Conservation (phyloP, 2,888 invertebrate genomes). For the Andrena camellia region DNA sequence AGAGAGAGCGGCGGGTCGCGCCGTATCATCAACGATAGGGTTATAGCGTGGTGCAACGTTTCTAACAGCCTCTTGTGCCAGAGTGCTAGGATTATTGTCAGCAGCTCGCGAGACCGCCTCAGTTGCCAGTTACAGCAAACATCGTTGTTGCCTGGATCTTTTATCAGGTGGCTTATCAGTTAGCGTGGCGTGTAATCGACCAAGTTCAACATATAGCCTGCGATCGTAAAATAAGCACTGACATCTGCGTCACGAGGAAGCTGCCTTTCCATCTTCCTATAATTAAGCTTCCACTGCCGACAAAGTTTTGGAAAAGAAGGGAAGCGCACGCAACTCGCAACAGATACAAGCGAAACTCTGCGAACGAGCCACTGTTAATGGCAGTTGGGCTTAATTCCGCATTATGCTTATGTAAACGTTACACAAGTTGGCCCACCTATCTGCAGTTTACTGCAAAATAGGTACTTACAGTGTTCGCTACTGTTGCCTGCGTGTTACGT, state of each 20-base stretch:
- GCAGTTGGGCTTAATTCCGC: constrained; percentile 39
- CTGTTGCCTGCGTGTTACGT: neutral
- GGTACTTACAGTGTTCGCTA: constrained; percentile 10
- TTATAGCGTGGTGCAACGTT: constrained; percentile 11
- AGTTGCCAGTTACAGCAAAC: constrained; percentile 46
- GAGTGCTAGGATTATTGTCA: constrained; percentile 54
- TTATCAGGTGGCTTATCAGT: constrained; percentile 44
- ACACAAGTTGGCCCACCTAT: constrained; percentile 48
- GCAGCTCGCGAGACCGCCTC: constrained; percentile 20
- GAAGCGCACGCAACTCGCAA: neutral
- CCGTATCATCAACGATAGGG: constrained; percentile 25
- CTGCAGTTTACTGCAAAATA: constrained; percentile 35
- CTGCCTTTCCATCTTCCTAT: too few relatives aligned
- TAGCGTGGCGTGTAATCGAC: constrained; percentile 8
- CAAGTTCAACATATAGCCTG: neutral
- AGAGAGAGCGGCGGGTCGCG: neutral
- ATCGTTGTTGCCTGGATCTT: constrained; percentile 11
- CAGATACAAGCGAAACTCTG: neutral
- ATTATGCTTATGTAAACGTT: constrained; percentile 56
- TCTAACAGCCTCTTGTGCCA: constrained; percentile 47
- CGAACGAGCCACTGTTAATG: constrained; percentile 15
- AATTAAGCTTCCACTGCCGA: neutral
- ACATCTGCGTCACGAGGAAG: neutral
- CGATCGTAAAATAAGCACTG: neutral
- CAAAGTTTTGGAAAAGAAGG: neutral